phyloP scores from a whole-genome alignment of 2,888 invertebrate genomes.

The Megalurothrips usitatus region DNA sequence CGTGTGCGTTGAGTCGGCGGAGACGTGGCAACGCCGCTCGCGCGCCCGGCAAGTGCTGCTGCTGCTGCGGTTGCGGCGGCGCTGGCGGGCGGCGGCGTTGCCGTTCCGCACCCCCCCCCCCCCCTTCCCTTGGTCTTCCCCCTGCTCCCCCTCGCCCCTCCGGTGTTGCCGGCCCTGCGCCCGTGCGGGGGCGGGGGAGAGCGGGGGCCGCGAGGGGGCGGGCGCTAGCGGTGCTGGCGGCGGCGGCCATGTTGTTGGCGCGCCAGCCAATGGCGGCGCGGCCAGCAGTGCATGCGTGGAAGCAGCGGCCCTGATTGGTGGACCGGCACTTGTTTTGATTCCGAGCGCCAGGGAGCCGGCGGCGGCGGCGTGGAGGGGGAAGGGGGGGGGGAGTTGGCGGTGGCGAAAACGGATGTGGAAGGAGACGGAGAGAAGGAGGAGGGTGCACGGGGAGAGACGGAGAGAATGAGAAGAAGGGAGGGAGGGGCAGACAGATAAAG shows the following conservation, averaged over 20 bases:
- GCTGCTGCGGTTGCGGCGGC: not conserved
- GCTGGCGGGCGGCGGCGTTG: not conserved
- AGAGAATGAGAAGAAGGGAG: not conserved
- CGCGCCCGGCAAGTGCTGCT: not conserved
- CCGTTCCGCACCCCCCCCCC: not conserved
- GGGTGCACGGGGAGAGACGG: not conserved
- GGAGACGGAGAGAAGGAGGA: not conserved
- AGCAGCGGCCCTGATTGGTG: slow-evolving; percentile 5
- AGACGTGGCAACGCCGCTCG: slow-evolving; percentile 7
- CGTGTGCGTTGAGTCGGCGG: not conserved
- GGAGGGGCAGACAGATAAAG: slow-evolving; percentile 11
- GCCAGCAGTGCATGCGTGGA: slow-evolving; percentile 14
- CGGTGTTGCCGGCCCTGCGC: not conserved
- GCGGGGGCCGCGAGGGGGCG: not conserved
- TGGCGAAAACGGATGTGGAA: not conserved
- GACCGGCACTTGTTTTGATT: slow-evolving; percentile 23
- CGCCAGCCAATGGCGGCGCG: not conserved
- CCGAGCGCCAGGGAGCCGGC: not conserved
- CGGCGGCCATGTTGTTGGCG: slow-evolving; percentile 23
- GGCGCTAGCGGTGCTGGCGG: not conserved
- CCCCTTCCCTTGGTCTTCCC: too few species aligned
- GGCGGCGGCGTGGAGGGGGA: not conserved
- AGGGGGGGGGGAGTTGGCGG: not conserved
- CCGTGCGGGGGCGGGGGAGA: not conserved
- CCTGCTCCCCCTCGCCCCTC: not conserved